These are phyloP conservation scores for Synaphobranchus kaupii DNA, from an alignment of 2,797 vertebrate genomes.

Conservation along the genomic window DNA sequence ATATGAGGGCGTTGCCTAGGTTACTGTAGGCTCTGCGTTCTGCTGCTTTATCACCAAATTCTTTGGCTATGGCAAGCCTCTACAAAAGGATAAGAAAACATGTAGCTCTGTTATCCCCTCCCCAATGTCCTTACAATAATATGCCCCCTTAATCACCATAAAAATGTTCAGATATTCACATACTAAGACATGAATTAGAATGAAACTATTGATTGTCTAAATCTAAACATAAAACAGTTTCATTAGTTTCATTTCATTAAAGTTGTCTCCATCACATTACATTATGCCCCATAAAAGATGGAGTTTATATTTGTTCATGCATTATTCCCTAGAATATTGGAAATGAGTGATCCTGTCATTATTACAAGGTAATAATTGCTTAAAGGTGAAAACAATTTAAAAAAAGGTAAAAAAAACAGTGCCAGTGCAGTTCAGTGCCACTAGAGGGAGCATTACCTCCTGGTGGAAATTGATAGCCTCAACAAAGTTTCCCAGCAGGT, in stretches of 20 bases:
- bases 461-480: constrained; percentile 93
- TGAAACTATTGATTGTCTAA: not conserved
- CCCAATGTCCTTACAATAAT: not conserved
- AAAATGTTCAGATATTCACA: not conserved
- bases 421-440: not conserved
- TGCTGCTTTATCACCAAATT: constrained; percentile 95
- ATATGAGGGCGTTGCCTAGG: constrained; percentile 93
- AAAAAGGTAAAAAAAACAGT: not conserved
- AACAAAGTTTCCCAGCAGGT: constrained; percentile 89
- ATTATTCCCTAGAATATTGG: not conserved
- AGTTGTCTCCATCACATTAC: too few species aligned
- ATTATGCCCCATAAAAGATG: not conserved
- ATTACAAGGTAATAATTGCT: not conserved
- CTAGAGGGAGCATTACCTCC: constrained; percentile 76
- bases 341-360: not conserved
- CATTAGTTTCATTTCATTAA: too few species aligned
- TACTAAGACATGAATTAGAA: not conserved
- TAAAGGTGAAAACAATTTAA: not conserved
- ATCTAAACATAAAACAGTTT: too few species aligned
- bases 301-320: not conserved
- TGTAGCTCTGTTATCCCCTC: not conserved
- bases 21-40: constrained; percentile 96
- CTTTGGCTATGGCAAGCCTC: constrained; percentile 96
- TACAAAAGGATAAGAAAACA: constrained; percentile 58
- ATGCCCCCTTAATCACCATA: not conserved